Conservation (phyloP, 35 echinoderm and acorn worm species). For the Ophioderma brevispina region DNA sequence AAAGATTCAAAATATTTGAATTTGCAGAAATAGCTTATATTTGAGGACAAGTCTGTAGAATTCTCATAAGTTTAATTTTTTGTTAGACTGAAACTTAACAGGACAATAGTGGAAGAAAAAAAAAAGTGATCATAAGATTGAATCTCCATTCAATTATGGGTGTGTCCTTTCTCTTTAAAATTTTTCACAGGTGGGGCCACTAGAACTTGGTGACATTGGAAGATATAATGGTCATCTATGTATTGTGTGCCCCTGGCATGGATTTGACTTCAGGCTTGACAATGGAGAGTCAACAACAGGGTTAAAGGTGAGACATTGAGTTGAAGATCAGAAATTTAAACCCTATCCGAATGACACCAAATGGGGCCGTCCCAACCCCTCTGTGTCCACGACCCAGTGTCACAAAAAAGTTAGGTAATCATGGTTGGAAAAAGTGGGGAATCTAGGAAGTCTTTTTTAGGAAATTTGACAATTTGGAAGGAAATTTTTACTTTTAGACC, state of each 20-base stretch:
- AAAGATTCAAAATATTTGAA: no score
- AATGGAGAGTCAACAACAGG: slow-evolving; percentile 90
- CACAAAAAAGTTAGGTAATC: no score
- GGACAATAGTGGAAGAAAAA: not conserved
- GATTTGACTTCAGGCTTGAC: slow-evolving; percentile 84
- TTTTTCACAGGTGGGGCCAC: slow-evolving; percentile 51
- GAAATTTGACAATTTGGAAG: no score
- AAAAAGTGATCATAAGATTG: not conserved
- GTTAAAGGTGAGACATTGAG: slow-evolving; percentile 80
- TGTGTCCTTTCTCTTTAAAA: not conserved
- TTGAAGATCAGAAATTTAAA: no score
- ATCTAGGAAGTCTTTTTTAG: no score
- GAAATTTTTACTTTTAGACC: no score
- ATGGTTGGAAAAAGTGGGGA: no score
- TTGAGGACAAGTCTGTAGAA: no score
- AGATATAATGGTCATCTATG: slow-evolving; percentile 71
- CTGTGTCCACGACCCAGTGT: not conserved
- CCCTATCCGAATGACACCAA: no score
- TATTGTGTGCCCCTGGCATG: slow-evolving; percentile 92
- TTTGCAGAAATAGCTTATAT: no score
- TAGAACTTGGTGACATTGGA: slow-evolving; percentile 90
- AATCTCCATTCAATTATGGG: not conserved
- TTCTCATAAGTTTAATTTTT: no score
- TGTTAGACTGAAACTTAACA: no score
- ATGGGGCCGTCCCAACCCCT: not conserved